Base-by-base conservation (phyloP, 2,888 invertebrate species). In the Eupithecia insigniata region DNA sequence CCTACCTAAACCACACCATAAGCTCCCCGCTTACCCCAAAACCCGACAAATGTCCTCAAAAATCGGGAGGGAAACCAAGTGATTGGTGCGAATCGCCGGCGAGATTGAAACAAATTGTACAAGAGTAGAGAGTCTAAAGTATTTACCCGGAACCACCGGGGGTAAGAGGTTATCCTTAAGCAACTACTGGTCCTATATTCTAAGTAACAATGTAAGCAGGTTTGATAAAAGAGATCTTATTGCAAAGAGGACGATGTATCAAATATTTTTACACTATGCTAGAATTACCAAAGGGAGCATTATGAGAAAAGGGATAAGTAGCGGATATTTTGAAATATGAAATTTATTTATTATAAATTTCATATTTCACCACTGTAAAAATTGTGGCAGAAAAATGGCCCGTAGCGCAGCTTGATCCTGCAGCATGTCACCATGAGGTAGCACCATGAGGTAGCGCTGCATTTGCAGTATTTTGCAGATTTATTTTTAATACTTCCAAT, bases 81-180 rank as follows among this genome's bases (percentile, higher is more conserved):
- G 75, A 81, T 84, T 76, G 76, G 72, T 73, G 79, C 75, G 82
- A 82, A 80, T 77, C 79, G 79, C 74, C 75, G 75, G 75, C 80
- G 82, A 81, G 82, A 86, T 89, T 87, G 88, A 86, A 84, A 89
- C 85, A 86, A 87, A 89, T 89, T 83, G 86, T 82, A 82, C 79
- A 81, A 78, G 82, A 85, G 81, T 79, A 81, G 84, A 78, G 78
- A 79, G 78, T 79, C 75, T 76, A 76, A 80, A 68, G 79, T 83
- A 81, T 83, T 84, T 82, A 83, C 78, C 72, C 72, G 66, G 69
- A 75, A 76, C 55, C 64, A 73, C 70, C 72, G 70, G 69, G 46
- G 70, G 26, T 61, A 66, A 66, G 73, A 61, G 66, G 68, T 75
- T 75, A 73, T 46, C 68, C 66, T 64, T 55, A 22, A 58, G 60